Conservation (phyloP, 2,113 vertebrate genomes). For the Octodon degus region DNA sequence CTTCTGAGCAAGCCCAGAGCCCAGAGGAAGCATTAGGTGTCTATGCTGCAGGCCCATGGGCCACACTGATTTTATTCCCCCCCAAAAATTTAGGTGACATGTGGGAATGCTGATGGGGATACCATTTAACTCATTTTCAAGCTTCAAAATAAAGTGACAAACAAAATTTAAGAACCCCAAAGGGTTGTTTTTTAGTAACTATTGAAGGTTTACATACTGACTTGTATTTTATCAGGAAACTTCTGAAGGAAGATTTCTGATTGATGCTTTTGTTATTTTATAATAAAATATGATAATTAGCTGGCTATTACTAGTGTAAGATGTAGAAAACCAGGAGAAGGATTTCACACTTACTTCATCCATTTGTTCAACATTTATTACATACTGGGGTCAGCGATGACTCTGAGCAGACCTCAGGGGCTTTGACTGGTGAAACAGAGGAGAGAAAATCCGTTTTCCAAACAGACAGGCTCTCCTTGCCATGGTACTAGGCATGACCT, state of each 20-base stretch:
- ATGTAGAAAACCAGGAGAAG: neutral
- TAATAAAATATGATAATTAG: no score
- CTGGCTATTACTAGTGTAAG: no score
- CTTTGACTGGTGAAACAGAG: accelerated
- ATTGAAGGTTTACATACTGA: neutral
- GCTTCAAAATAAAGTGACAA: neutral
- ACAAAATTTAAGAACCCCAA: neutral
- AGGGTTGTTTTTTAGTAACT: neutral
- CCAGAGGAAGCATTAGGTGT: no score
- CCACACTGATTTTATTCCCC: neutral
- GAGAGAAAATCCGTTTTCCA: neutral
- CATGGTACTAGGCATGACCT: neutral
- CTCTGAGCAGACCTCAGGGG: accelerated
- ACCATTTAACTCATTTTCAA: neutral
- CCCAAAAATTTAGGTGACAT: neutral
- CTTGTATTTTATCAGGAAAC: neutral
- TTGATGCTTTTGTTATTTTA: neutral
- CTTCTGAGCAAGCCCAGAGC: accelerated
- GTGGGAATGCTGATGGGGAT: accelerated
- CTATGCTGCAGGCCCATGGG: neutral
- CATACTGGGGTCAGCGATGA: neutral
- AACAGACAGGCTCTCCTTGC: accelerated
- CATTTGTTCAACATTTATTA: accelerated
- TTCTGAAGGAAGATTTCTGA: neutral
- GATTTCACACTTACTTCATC: accelerated